A percentile compares a stretch with the other conserved stretches of the same genome.
phyloP scores from a whole-genome alignment of 2,888 invertebrate species.

The Apodemia zela region DNA sequence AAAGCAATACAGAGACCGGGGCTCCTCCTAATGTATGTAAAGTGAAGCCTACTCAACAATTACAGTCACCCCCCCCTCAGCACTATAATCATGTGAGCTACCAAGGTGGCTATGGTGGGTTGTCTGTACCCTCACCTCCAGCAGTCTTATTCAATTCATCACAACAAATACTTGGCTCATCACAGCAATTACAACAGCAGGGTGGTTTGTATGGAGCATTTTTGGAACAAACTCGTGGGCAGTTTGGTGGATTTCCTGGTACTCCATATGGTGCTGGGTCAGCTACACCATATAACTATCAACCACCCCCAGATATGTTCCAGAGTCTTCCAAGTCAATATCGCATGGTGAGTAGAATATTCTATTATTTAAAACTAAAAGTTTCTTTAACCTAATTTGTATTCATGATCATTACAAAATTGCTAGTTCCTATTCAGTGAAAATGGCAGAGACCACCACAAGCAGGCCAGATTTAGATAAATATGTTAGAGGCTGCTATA shows the following conservation, averaged over 20 bases:
- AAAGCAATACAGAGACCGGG: conserved; percentile 68
- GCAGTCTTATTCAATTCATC: conserved; percentile 91
- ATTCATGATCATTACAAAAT: no score
- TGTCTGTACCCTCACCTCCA: conserved; percentile 93
- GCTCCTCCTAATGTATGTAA: conserved; percentile 87
- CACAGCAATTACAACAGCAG: conserved; percentile 84
- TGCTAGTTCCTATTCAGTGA: no score
- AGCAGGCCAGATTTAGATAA: no score
- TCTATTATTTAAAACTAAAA: no score
- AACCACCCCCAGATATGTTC: conserved; percentile 83
- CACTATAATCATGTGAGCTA: conserved; percentile 86
- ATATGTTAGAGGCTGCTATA: no score
- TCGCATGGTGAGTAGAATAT: conserved; percentile 58
- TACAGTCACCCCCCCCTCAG: conserved; percentile 84
- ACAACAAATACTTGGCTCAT: conserved; percentile 76
- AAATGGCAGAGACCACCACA: no score
- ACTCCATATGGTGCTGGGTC: conserved; percentile 84
- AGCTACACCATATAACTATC: conserved; percentile 87
- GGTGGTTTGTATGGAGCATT: conserved; percentile 89
- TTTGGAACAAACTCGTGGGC: conserved; percentile 87
- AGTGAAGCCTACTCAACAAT: conserved; percentile 92
- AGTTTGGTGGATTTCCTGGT: conserved; percentile 89
- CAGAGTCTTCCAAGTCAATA: conserved; percentile 72
- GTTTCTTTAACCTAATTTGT: no score
- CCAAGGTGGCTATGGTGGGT: conserved; percentile 87